Percentiles rank a stretch among this genome's conserved stretches.
phyloP scores from a whole-genome alignment of 2,797 vertebrate species.

The Enteromius viviparus region DNA sequence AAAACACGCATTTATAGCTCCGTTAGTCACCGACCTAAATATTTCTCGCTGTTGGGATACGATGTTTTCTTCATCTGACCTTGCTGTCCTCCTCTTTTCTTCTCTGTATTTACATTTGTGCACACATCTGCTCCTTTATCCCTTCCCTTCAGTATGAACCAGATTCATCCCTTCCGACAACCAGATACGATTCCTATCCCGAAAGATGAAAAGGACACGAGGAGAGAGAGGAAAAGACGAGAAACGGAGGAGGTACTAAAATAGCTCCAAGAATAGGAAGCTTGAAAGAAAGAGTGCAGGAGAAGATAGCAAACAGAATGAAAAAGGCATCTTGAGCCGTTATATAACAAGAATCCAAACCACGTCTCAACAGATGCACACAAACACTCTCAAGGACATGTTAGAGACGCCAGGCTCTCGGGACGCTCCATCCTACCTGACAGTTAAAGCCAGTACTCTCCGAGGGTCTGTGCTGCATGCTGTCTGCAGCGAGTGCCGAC shows the following conservation, averaged over 20 bases:
- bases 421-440: constrained; percentile 59
- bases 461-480: constrained; percentile 58
- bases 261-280: constrained; percentile 27
- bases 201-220: background rate
- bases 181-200: constrained; percentile 15
- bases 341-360: constrained; percentile 27
- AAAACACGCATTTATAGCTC: background rate
- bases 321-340: constrained; percentile 3
- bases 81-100: background rate
- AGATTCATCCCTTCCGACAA: constrained; percentile 19
- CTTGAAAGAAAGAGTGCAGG: background rate
- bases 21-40: background rate
- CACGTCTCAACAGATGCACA: background rate
- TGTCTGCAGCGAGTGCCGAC: constrained; percentile 37
- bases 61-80: constrained; percentile 13
- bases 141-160: background rate
- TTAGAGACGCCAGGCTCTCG: background rate
- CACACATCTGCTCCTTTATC: background rate
- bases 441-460: constrained; percentile 58
- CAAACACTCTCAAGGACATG: constrained; percentile 47
- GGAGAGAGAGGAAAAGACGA: background rate
- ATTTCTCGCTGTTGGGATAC: background rate
- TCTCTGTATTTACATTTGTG: background rate
- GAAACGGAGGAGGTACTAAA: constrained; percentile 8
- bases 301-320: background rate